Base-by-base conservation (phyloP, 2,888 invertebrate species). In the Teleiodes luculella region DNA sequence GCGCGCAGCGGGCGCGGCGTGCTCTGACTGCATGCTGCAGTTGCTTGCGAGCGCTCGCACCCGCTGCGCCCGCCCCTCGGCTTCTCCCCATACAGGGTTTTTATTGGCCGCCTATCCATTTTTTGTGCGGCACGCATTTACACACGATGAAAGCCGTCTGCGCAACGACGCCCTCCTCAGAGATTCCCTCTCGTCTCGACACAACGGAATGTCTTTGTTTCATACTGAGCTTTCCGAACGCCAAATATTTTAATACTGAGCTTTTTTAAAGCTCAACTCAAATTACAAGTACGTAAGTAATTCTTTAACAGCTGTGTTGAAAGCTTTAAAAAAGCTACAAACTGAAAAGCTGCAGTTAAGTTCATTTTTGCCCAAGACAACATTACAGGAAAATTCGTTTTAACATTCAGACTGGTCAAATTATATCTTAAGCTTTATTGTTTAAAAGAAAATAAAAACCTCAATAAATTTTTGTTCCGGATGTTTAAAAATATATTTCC, bases 71-170 rank as follows among this genome's bases (percentile, higher is more conserved):
- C 85, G 85, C 86, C 86, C 86, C 87, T 84, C 86, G 66, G 61
- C 80, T 78, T 75, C 83, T 80, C 86, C 83, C 83, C 80, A 82
- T 79, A 76, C 43, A 43, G 43, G 24, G 78, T 83, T 88, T 88
- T 88, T 87, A 87, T 87, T 87, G 84, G 86, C 73, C 77, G 84
- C 77, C 83, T 84, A 83, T 83, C 75, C 82, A 69, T 88, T 89
- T 89, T 88, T 89, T 87, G 81, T 82, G 61, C 70, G 62, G 69
- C 76, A 80, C 76, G 76, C 79, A 83, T 83, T 82, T 77, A 83
- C 80, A 82, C 85, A 78, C 83, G 83, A 80, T 74, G 80, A 83
- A 83, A 85, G 80, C 76, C 74, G 83, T 81, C 83, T 79, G 80
- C 72, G 67, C 74, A 70, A 78, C 78, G 70, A 78, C 78, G 80